phyloP scores from a whole-genome alignment of 2,888 invertebrate genomes.

The Chrysolina haemoptera region DNA sequence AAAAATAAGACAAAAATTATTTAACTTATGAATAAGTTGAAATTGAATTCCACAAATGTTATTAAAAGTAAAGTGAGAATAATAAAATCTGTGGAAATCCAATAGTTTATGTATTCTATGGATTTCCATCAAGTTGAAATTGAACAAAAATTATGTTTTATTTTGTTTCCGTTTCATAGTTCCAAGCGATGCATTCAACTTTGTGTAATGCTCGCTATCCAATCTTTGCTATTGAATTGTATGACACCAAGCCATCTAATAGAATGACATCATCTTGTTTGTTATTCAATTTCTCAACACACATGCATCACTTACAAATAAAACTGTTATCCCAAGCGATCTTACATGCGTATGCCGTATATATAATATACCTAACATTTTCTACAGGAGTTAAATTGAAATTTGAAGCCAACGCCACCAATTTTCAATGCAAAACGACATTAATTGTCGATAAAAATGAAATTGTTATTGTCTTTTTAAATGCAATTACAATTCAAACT shows the following conservation, averaged over 20 bases:
- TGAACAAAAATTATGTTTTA: no score
- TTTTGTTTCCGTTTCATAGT: no score
- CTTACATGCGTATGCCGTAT: conserved; percentile 4
- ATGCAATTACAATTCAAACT: conserved; percentile 19
- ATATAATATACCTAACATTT: conserved; percentile 2
- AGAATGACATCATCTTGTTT: conserved; percentile 19
- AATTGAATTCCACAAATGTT: no score
- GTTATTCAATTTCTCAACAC: conserved; percentile 11
- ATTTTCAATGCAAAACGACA: conserved; percentile 34
- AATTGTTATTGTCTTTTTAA: conserved; percentile 37
- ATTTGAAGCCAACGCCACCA: conserved; percentile 32
- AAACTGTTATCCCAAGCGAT: conserved; percentile 22
- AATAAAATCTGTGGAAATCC: no score
- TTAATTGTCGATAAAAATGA: conserved; percentile 36
- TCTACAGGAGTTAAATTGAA: conserved; percentile 15
- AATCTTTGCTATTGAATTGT: not conserved
- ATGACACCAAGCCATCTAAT: conserved; percentile 5
- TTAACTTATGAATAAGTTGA: no score
- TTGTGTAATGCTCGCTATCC: not conserved
- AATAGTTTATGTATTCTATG: no score
- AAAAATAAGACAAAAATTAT: no score
- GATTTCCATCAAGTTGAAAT: no score
- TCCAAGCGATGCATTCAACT: no score
- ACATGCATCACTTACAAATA: conserved; percentile 21
- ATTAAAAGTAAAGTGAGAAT: no score